Evolutionary conservation across 2,888 invertebrate species (phyloP), one percentile per base, ranked within the genome.

Genomic region (Chrysina gloriosa): DNA sequence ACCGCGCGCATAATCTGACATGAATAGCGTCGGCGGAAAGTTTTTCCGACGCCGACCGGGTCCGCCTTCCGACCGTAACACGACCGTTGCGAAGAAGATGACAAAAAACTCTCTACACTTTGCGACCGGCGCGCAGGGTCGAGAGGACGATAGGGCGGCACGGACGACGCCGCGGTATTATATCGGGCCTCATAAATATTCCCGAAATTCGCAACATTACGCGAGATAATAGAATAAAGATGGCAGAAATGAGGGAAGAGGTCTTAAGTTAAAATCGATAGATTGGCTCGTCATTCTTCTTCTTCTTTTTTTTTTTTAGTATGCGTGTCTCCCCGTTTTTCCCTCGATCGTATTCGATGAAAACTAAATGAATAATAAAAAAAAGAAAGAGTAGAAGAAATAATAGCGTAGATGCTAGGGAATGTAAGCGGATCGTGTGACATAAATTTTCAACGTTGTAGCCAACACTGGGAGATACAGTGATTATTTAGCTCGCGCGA

Each of bases 221-320:
- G 42, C 27, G 58, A 42, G 58, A 61, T 61, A 61, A 61, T 61
- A 61, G 58, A 61, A 61, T 61, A 61, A 39, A 23, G 42, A 61
- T 19, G 58, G 42, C 1, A 42, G 25, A 14, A 16, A 61, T 61
- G 29, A 27, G 39, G 16, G 16, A 6, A 9, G 31, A 34, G 45
- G 21, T 7, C 31, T 31, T 52, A 52, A 52, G 31, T 52, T 31
- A 52, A 52, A 52, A 52, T 52, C 50, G 29, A 52, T 52, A 42
- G 42, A 42, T 42, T 14, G 42, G 42, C 42, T 14, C 19, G 42
- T 42, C 42, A 42, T n/a, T n/a, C 16, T 42, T 42, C 19, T 42
- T 42, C 42, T 5, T 5, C 42, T 2, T 14, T 42, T 7, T 42
- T 14, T 42, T 42, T 19, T 3, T 14, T n/a, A n/a, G n/a, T n/a